Base-by-base conservation (phyloP, 2,888 invertebrate genomes). In the Cecidostiba fungosa region DNA sequence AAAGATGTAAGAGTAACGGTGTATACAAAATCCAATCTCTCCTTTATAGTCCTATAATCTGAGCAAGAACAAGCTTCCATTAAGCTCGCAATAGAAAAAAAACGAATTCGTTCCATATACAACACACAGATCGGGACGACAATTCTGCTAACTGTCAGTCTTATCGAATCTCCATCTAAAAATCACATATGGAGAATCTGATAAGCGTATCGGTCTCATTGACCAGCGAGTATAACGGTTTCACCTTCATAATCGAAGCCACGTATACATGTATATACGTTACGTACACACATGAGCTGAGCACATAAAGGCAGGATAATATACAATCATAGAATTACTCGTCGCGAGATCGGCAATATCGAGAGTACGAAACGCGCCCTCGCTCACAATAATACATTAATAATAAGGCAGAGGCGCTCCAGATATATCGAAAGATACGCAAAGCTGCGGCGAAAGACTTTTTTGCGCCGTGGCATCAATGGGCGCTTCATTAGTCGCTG, bases 401-500 rank as follows among this genome's bases (percentile, higher is more conserved):
- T 88, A 89, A 89, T 88, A 89, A 88, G 87, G 88, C 78, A 84
- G 86, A 84, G 88, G 54, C 39, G 54, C 39, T 77, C 26, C 23
- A 82, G 81, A 82, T 82, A 50, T 23, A 50, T 23, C 76, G 54
- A 36, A 50, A 70, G 80, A 80, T 85, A 74, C 14, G 54, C 54
- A 8, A n/a, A 62, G 50, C 39, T n/a, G 47, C 74, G 12, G 23
- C 29, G 16, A 23, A 62, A 19, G 26, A 39, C 77, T 59, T 84
- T 59, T 84, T 84, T 79, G 66, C 74, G 39, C 50, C n/a, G 29
- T 8, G 62, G 12, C 88, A 88, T 87, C 87, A 89, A 86, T 87
- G 88, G 89, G 88, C 87, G 88, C 89, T 90, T 92, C 91, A 91
- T 92, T 92, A 92, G 90, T 89, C 86, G 88, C 85, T 23, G 87